Evolutionary conservation across 1,140 invertebrate species (phyloP).

Genomic region (Thaumatotibia leucotreta): DNA sequence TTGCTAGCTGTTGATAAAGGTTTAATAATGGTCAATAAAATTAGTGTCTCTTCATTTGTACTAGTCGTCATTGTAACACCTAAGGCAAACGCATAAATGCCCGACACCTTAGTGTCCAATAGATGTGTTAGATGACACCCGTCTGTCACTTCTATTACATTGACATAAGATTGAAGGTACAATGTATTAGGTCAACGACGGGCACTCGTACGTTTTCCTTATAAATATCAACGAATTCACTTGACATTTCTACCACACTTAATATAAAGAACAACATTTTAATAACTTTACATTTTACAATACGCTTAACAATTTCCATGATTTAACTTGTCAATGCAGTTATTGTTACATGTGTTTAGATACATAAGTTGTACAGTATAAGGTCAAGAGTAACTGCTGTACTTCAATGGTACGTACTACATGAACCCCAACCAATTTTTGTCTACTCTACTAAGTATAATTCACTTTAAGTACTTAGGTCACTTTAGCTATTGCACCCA

Average conservation of each 20-base stretch:
- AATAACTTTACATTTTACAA: neutral
- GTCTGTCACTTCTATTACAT: too few relatives aligned
- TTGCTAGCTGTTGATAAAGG: neutral
- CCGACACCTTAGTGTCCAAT: too few relatives aligned
- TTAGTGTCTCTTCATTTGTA: neutral
- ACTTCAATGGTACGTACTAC: slow-evolving; percentile 14
- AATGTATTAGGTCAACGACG: too few relatives aligned
- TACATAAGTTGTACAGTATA: slow-evolving; percentile 60
- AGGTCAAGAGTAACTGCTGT: slow-evolving; percentile 52
- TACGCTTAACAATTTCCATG: neutral
- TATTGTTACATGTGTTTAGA: slow-evolving; percentile 20
- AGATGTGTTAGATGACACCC: too few relatives aligned
- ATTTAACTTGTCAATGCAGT: neutral
- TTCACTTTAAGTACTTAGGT: slow-evolving; percentile 10
- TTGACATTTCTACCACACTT: neutral
- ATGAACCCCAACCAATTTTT: slow-evolving; percentile 19
- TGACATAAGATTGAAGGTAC: too few relatives aligned
- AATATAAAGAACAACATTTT: neutral
- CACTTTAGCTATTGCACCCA: neutral
- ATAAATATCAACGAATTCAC: neutral
- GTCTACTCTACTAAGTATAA: slow-evolving; percentile 16
- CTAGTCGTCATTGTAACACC: neutral
- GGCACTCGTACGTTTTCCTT: too few relatives aligned
- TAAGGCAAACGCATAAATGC: too few relatives aligned
- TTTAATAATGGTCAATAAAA: neutral